phyloP scores from a whole-genome alignment of 2,113 vertebrate genomes.

The Mirza zaza region DNA sequence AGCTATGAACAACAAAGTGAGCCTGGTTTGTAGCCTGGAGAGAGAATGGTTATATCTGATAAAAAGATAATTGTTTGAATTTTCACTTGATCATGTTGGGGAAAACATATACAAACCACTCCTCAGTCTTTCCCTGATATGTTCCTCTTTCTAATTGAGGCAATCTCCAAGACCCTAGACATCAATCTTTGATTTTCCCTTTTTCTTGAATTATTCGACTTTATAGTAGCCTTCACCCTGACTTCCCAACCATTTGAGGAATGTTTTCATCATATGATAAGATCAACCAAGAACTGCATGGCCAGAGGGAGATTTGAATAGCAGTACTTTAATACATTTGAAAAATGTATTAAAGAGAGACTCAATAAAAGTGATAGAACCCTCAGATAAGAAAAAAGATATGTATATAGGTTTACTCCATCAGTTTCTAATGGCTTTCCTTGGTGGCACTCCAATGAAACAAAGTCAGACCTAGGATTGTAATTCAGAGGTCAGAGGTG shows the following conservation, averaged over 20 bases:
- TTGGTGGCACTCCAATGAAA: neutral
- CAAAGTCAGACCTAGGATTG: neutral
- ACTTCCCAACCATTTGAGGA: neutral
- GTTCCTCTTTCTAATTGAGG: neutral
- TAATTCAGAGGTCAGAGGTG: neutral
- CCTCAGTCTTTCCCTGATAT: neutral
- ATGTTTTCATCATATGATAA: neutral
- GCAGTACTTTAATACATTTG: neutral
- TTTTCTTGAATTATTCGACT: neutral
- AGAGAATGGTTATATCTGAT: neutral
- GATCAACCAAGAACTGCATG: neutral
- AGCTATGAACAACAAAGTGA: neutral
- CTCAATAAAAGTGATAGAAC: neutral
- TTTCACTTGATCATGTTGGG: neutral
- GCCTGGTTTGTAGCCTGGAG: neutral
- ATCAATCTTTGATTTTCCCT: neutral
- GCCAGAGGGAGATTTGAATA: neutral
- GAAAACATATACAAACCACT: neutral
- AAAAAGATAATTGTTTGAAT: neutral
- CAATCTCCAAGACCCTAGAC: neutral
- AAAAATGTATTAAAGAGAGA: neutral
- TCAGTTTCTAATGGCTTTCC: neutral
- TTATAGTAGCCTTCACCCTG: neutral
- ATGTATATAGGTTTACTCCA: neutral
- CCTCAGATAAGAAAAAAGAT: neutral